phyloP scores from a whole-genome alignment of 2,113 vertebrate genomes.

The Tauraco erythrolophus region DNA sequence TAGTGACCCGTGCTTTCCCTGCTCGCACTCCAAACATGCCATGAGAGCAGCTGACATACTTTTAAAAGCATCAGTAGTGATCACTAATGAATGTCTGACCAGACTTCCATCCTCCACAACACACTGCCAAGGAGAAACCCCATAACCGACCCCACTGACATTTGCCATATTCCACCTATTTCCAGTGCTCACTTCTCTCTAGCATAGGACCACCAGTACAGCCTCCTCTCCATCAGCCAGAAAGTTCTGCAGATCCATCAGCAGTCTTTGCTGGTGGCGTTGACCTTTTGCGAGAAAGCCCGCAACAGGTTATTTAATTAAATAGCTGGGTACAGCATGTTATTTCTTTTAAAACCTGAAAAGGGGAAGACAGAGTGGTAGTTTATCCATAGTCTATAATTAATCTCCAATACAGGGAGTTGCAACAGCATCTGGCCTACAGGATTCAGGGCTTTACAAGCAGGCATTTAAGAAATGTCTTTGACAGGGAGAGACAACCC shows the following conservation, averaged over 20 bases:
- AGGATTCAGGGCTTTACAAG: background rate
- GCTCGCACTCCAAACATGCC: rapidly evolving
- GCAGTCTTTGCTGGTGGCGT: rapidly evolving
- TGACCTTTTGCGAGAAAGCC: background rate
- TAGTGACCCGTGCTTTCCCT: background rate
- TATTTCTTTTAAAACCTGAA: background rate
- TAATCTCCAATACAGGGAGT: background rate
- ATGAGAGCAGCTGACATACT: background rate
- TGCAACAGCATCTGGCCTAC: background rate
- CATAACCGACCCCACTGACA: rapidly evolving
- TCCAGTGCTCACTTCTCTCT: background rate
- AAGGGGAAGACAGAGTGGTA: background rate
- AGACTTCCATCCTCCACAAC: background rate
- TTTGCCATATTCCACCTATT: background rate
- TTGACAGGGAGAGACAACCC: background rate
- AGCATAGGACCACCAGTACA: rapidly evolving
- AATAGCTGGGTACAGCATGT: background rate
- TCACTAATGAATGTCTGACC: background rate
- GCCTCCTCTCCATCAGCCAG: background rate
- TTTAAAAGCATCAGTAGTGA: background rate
- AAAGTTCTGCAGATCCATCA: background rate
- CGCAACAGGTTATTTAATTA: background rate
- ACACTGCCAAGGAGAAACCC: background rate
- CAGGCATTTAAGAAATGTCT: background rate
- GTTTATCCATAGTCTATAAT: background rate